Conservation (phyloP, 2,888 invertebrate species). For the Leistus spinibarbis region DNA sequence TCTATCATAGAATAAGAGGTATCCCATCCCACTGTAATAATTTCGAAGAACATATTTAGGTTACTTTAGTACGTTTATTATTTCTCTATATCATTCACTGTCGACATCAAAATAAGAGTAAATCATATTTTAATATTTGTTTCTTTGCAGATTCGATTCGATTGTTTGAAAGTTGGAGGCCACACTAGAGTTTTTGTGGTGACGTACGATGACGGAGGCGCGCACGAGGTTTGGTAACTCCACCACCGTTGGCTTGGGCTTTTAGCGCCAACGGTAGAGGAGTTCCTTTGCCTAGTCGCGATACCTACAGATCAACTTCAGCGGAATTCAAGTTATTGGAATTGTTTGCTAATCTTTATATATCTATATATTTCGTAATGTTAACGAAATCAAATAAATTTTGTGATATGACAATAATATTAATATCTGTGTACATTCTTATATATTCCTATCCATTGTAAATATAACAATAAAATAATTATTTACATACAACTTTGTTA, state of each 20-base stretch:
- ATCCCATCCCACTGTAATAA: not conserved
- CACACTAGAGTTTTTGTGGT: not conserved
- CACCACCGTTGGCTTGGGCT: conserved; percentile 80
- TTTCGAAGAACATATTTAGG: not conserved
- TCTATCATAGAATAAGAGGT: not conserved
- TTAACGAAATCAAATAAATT: too few species aligned
- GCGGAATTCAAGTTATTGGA: not conserved
- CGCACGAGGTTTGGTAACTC: conserved; percentile 75
- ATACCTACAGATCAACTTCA: conserved; percentile 30
- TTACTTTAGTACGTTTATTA: too few species aligned
- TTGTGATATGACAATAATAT: too few species aligned
- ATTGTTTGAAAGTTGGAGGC: not conserved
- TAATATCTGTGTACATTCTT: too few species aligned
- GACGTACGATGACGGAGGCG: not conserved
- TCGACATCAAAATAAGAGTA: not conserved
- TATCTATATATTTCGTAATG: too few species aligned
- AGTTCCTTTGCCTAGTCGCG: conserved; percentile 76
- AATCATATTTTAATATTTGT: not conserved
- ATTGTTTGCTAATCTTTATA: not conserved
- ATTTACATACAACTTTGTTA: too few species aligned
- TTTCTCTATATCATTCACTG: not conserved
- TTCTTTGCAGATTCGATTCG: not conserved
- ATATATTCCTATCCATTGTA: too few species aligned
- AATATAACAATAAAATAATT: too few species aligned
- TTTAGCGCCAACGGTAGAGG: conserved; percentile 73